phyloP scores from a whole-genome alignment of 1,140 invertebrate species.

The Thaumatotibia leucotreta region DNA sequence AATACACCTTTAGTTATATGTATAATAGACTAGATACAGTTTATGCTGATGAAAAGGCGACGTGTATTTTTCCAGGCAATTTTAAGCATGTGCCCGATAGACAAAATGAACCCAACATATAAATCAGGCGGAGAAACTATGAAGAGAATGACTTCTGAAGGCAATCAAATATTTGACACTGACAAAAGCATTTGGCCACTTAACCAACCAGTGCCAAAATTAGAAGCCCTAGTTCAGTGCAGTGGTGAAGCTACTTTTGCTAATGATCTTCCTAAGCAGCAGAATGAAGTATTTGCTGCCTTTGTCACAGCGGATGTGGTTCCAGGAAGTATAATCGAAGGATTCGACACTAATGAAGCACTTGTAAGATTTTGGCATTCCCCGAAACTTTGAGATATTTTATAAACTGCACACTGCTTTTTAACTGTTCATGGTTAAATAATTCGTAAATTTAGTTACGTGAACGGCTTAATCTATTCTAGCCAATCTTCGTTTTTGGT shows the following conservation, averaged over 20 bases:
- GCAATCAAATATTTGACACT: conserved; percentile 82
- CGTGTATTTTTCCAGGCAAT: conserved; percentile 77
- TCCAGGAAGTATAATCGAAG: conserved; percentile 64
- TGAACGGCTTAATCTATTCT: too few species aligned
- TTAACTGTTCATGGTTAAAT: too few species aligned
- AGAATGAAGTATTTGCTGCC: conserved; percentile 80
- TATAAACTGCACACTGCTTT: too few species aligned
- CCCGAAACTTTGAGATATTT: too few species aligned
- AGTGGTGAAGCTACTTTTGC: conserved; percentile 82
- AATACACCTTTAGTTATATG: too few species aligned
- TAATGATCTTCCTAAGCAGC: conserved; percentile 78
- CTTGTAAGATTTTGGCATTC: conserved; percentile 69
- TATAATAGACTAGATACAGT: not conserved
- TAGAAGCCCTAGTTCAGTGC: conserved; percentile 79
- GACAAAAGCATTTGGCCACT: conserved; percentile 82
- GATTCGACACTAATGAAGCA: conserved; percentile 79
- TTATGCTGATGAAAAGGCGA: too few species aligned
- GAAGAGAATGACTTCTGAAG: conserved; percentile 78
- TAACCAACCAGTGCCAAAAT: conserved; percentile 82
- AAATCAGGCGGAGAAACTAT: conserved; percentile 74
- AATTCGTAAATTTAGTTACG: too few species aligned
- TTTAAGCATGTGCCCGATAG: conserved; percentile 66
- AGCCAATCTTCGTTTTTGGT: too few species aligned
- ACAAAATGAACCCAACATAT: conserved; percentile 52
- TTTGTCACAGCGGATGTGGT: conserved; percentile 75